A percentile compares a stretch with the other conserved stretches of the same genome.
These are phyloP conservation scores for Trematocara nigrifrons DNA, from an alignment of 2,113 vertebrate genomes.

Conservation along the genomic window DNA sequence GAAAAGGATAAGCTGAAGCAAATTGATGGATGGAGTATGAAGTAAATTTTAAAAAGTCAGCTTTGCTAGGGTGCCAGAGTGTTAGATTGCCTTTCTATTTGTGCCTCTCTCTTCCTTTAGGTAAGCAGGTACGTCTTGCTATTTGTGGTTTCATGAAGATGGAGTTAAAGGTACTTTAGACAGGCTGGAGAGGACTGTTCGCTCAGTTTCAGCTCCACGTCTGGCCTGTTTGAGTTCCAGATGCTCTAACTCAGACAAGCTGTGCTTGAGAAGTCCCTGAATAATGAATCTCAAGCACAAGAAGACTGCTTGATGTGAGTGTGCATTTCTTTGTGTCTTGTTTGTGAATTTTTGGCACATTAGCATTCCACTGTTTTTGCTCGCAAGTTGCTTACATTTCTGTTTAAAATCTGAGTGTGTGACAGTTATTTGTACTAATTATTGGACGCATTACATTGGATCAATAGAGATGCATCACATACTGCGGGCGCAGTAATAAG, in stretches of 20 bases:
- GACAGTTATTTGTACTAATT: neutral
- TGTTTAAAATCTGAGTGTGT: neutral
- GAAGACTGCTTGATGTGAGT: conserved; percentile 24
- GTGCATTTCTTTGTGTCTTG: neutral
- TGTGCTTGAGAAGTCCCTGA: conserved; percentile 36
- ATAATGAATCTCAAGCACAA: conserved; percentile 54
- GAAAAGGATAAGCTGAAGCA: neutral
- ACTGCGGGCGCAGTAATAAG: neutral
- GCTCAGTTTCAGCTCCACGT: conserved; percentile 13
- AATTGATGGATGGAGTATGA: neutral
- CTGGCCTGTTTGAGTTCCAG: conserved; percentile 58
- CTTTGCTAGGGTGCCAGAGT: neutral
- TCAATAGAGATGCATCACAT: neutral
- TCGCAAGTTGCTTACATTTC: neutral
- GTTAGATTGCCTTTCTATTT: neutral
- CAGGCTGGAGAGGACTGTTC: neutral
- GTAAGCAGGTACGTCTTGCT: neutral
- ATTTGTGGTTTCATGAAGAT: neutral
- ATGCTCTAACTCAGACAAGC: conserved; percentile 48
- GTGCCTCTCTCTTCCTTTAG: neutral
- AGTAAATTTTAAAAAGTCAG: neutral
- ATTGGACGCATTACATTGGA: neutral
- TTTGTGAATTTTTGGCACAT: neutral
- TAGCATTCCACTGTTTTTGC: neutral
- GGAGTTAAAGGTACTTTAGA: neutral